Conservation (phyloP, 2,797 vertebrate genomes). For the Phoebastria nigripes region DNA sequence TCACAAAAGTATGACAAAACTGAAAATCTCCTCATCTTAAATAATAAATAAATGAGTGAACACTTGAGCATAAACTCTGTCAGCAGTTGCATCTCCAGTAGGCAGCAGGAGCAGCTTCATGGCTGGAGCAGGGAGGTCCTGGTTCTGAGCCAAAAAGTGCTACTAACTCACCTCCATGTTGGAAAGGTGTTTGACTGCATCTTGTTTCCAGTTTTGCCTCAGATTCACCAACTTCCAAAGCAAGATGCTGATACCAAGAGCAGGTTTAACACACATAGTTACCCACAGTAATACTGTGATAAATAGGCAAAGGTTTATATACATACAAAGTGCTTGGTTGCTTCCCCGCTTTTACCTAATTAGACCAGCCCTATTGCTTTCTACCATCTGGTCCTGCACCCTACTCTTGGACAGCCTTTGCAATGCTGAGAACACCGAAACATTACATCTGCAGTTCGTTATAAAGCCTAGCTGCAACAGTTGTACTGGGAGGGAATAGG, state of each 20-base stretch:
- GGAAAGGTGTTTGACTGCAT: background rate
- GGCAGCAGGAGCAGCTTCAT: background rate
- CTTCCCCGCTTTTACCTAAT: background rate
- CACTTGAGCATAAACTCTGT: background rate
- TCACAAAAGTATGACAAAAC: background rate
- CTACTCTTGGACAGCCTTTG: background rate
- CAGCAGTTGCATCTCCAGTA: background rate
- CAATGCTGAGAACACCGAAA: background rate
- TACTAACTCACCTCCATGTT: background rate
- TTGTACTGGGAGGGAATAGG: background rate
- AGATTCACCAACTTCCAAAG: background rate
- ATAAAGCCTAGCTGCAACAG: background rate
- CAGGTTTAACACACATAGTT: background rate
- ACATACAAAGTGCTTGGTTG: background rate
- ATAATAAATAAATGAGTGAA: background rate
- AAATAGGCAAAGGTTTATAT: background rate
- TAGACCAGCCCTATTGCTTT: background rate
- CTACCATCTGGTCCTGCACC: background rate
- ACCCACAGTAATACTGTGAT: background rate
- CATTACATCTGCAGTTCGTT: background rate
- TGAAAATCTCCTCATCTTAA: background rate
- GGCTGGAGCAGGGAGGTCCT: background rate
- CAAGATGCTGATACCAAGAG: background rate
- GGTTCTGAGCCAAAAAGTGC: background rate
- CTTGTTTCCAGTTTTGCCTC: background rate